These are phyloP conservation scores for Metopia argyrocephala DNA, from an alignment of 2,888 invertebrate genomes.

Conservation along the genomic window DNA sequence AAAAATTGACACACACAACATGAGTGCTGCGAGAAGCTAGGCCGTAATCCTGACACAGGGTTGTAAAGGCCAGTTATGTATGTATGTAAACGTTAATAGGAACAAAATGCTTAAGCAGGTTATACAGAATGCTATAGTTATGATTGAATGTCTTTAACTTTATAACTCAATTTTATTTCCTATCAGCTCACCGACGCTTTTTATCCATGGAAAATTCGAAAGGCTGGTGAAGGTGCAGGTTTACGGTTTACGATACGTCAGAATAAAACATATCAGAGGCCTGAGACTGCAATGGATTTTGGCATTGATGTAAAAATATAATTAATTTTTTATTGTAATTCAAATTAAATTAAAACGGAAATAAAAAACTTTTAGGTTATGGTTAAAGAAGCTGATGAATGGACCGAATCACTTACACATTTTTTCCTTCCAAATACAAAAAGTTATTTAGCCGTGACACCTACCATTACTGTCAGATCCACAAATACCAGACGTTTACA, in stretches of 20 bases:
- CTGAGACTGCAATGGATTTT: constrained; percentile 58
- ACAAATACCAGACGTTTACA: constrained; percentile 65
- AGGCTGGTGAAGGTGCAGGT: constrained; percentile 74
- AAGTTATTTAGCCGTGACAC: constrained; percentile 71
- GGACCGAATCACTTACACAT: constrained; percentile 67
- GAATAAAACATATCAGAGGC: constrained; percentile 62
- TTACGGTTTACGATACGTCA: constrained; percentile 68
- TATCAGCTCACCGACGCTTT: constrained; percentile 69
- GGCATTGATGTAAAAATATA: constrained; percentile 66
- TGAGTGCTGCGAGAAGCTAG: too few relatives aligned
- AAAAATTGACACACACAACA: too few relatives aligned
- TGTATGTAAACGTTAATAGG: too few relatives aligned
- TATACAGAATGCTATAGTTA: too few relatives aligned
- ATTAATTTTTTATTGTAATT: neutral
- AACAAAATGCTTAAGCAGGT: too few relatives aligned
- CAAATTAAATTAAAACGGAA: neutral
- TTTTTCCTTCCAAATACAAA: constrained; percentile 69
- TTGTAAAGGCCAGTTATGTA: too few relatives aligned
- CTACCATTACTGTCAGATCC: constrained; percentile 68
- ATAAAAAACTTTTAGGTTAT: constrained; percentile 65
- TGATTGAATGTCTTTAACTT: neutral
- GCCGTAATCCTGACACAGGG: too few relatives aligned
- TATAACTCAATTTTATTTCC: constrained; percentile 78
- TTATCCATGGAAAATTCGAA: constrained; percentile 72
- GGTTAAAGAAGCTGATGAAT: constrained; percentile 70